Evolutionary conservation across 2,888 invertebrate species (phyloP).

Genomic region (Dermolepida albohirtum): DNA sequence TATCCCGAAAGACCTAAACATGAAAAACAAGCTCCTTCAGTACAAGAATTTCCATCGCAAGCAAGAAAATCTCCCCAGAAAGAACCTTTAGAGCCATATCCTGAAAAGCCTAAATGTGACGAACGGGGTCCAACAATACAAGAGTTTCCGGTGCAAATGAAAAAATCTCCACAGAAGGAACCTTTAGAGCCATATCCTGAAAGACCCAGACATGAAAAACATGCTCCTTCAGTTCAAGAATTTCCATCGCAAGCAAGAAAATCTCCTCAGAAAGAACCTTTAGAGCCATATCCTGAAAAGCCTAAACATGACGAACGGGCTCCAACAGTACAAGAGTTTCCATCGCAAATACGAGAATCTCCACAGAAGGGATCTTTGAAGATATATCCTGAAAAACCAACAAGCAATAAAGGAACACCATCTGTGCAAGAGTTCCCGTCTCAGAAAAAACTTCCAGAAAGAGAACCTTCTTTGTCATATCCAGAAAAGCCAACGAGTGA

Average conservation of each 20-base stretch:
- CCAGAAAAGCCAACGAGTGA: constrained; percentile 44
- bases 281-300: constrained; percentile 39
- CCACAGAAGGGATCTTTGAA: no score
- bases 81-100: constrained; percentile 39
- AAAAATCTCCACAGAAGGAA: constrained; percentile 44
- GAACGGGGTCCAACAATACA: constrained; percentile 1
- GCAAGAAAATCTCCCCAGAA: constrained; percentile 45
- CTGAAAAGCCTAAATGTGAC: constrained; percentile 24
- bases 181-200: constrained; percentile 48
- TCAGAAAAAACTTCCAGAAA: no score
- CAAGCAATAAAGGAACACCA: no score
- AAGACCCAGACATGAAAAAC: not conserved
- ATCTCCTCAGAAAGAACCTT: constrained; percentile 43
- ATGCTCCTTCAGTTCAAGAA: constrained; percentile 20
- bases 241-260: constrained; percentile 45
- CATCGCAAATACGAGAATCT: constrained; percentile 40
- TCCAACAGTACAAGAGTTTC: constrained; percentile 38
- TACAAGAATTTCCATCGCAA: constrained; percentile 47
- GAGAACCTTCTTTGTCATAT: constrained; percentile 41
- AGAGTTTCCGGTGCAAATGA: constrained; percentile 36
- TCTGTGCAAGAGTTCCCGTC: no score
- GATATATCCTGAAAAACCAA: no score
- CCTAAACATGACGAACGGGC: constrained; percentile 8
- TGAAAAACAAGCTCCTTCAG: constrained; percentile 29
- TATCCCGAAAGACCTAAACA: constrained; percentile 45